Conservation (phyloP, 2,888 invertebrate species). For the Polymixis flavicincta region DNA sequence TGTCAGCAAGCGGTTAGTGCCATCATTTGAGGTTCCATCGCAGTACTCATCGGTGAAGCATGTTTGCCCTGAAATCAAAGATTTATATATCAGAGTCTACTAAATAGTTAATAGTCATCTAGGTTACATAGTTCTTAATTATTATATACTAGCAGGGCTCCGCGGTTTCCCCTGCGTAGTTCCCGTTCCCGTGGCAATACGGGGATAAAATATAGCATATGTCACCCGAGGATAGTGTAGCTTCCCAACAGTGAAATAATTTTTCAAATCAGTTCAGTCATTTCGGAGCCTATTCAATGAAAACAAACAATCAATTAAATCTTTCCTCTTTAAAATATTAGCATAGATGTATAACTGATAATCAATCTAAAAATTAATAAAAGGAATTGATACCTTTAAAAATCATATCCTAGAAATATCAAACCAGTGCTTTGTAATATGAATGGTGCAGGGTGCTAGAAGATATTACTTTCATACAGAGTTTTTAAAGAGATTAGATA, state of each 20-base stretch:
- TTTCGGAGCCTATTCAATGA: too few relatives aligned
- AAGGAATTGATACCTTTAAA: constrained; percentile 1
- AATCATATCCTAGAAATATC: constrained; percentile 14
- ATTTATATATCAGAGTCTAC: not conserved
- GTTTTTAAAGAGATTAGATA: constrained; percentile 23
- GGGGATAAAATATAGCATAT: too few relatives aligned
- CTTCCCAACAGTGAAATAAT: too few relatives aligned
- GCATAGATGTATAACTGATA: not conserved
- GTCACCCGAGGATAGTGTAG: too few relatives aligned
- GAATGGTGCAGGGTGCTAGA: not conserved
- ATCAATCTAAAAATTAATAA: not conserved
- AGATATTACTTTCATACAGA: not conserved
- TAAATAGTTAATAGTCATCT: not conserved
- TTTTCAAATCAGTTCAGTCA: too few relatives aligned
- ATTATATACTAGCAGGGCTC: not conserved
- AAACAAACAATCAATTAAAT: too few relatives aligned
- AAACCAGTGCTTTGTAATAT: constrained; percentile 14
- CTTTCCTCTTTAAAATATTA: too few relatives aligned
- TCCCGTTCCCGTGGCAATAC: too few relatives aligned
- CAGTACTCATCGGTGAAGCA: constrained; percentile 85
- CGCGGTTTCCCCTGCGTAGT: too few relatives aligned
- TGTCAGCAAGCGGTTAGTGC: constrained; percentile 88
- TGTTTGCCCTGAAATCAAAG: constrained; percentile 76
- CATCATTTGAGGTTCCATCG: constrained; percentile 80
- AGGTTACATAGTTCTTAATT: constrained; percentile 18